A percentile compares a stretch with the other conserved stretches of the same genome.
These are phyloP conservation scores for Cacatua alba DNA, from an alignment of 2,113 vertebrate genomes.

Conservation along the genomic window DNA sequence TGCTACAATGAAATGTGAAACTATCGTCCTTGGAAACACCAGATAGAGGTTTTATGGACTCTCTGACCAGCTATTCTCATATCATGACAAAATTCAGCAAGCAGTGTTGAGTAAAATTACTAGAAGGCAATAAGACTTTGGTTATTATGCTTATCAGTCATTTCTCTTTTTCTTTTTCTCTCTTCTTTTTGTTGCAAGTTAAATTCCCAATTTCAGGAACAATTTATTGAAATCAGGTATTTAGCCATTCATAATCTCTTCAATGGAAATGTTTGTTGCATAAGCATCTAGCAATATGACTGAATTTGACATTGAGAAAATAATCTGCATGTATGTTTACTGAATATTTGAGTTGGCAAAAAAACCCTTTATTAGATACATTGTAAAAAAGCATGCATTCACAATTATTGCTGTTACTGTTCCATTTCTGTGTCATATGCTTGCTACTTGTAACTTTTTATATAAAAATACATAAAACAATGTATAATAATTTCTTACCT, in stretches of 20 bases:
- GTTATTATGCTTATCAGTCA: constrained; percentile 54
- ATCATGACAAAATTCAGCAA: constrained; percentile 61
- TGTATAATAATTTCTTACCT: constrained; percentile 81
- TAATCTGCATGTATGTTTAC: constrained; percentile 76
- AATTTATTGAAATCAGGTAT: constrained; percentile 74
- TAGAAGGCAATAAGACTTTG: constrained; percentile 77
- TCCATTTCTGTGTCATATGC: constrained; percentile 80
- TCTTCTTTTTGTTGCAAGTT: constrained; percentile 51
- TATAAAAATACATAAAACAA: constrained; percentile 80
- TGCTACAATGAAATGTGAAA: constrained; percentile 85
- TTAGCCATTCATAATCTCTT: constrained; percentile 59
- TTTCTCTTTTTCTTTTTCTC: constrained; percentile 60
- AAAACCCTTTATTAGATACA: constrained; percentile 71
- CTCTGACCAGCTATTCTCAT: constrained; percentile 62
- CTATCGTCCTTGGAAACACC: constrained; percentile 83
- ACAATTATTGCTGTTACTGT: constrained; percentile 71
- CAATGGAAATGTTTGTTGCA: constrained; percentile 68
- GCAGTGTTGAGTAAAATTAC: constrained; percentile 64
- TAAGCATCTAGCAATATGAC: constrained; percentile 73
- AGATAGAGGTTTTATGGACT: constrained; percentile 87
- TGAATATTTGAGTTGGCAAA: constrained; percentile 76
- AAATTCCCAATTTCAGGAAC: constrained; percentile 74
- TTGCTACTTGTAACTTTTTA: constrained; percentile 83
- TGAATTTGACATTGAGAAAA: constrained; percentile 71
- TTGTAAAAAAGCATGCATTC: constrained; percentile 86